Evolutionary conservation across 2,888 invertebrate species (phyloP).

Genomic region (Ariolimax columbianus): DNA sequence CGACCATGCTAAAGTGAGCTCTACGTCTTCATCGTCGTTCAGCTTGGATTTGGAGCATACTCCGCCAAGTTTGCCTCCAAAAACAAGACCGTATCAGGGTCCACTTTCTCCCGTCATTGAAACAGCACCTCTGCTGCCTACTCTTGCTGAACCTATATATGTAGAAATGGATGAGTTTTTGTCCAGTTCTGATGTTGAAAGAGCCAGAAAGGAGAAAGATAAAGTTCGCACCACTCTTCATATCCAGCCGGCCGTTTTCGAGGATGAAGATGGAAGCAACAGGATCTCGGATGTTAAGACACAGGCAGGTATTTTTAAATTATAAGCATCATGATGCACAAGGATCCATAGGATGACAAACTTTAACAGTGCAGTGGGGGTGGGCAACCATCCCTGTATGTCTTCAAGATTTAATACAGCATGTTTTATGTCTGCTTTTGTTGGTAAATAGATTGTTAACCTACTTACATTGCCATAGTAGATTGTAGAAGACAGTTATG

Average conservation of each 20-base stretch:
- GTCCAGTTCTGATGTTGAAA: constrained; percentile 12
- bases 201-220: constrained; percentile 21
- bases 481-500: not conserved
- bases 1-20: constrained; percentile 3
- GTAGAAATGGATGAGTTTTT: constrained; percentile 44
- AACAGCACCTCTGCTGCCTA: constrained; percentile 19
- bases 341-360: constrained; percentile 40
- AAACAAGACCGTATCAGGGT: constrained; percentile 38
- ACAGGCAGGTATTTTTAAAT: constrained; percentile 50
- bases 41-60: not conserved
- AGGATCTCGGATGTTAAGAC: not conserved
- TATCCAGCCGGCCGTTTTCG: not conserved
- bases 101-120: constrained; percentile 48
- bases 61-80: constrained; percentile 45
- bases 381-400: constrained; percentile 4
- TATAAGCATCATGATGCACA: constrained; percentile 51
- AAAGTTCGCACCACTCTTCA: not conserved
- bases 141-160: constrained; percentile 37
- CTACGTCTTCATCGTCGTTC: not conserved
- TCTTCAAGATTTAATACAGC: constrained; percentile 36
- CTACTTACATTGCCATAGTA: not conserved
- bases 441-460: constrained; percentile 12
- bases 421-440: constrained; percentile 37
- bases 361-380: constrained; percentile 8
- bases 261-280: not conserved